Conservation (phyloP, 1,140 invertebrate species). For the Leptoteleia sp. region DNA sequence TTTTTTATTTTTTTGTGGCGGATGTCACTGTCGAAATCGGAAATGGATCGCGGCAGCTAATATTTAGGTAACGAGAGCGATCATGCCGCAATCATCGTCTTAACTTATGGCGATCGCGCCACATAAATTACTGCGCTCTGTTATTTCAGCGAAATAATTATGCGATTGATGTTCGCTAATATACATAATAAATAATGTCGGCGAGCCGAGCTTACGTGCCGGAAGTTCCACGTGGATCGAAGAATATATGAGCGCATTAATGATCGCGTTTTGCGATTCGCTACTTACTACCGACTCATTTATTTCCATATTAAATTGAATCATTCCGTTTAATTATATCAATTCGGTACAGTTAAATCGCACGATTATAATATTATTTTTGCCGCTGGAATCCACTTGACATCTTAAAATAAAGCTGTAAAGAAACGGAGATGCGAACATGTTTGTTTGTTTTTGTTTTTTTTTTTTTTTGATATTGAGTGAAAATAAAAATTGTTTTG, state of each 20-base stretch:
- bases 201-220: conserved; percentile 29
- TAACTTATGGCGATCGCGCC: conserved; percentile 29
- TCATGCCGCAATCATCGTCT: conserved; percentile 38
- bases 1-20: too few species aligned
- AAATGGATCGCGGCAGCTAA: conserved; percentile 39
- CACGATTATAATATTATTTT: conserved; percentile 22
- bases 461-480: too few species aligned
- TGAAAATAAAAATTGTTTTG: too few species aligned
- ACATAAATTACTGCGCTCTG: conserved; percentile 37
- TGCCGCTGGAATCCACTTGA: too few species aligned
- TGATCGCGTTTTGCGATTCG: conserved; percentile 31
- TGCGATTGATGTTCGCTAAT: conserved; percentile 59
- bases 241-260: conserved; percentile 31
- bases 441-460: too few species aligned
- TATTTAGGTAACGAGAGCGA: conserved; percentile 64
- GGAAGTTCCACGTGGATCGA: conserved; percentile 49
- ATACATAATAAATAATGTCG: conserved; percentile 60
- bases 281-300: conserved; percentile 25
- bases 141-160: conserved; percentile 53
- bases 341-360: conserved; percentile 27
- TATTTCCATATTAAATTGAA: conserved; percentile 41
- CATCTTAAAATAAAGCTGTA: too few species aligned
- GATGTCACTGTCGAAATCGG: too few species aligned
- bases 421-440: too few species aligned
- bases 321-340: conserved; percentile 44